phyloP scores from a whole-genome alignment of 2,113 vertebrate species.

The Planiliza haematocheilus region DNA sequence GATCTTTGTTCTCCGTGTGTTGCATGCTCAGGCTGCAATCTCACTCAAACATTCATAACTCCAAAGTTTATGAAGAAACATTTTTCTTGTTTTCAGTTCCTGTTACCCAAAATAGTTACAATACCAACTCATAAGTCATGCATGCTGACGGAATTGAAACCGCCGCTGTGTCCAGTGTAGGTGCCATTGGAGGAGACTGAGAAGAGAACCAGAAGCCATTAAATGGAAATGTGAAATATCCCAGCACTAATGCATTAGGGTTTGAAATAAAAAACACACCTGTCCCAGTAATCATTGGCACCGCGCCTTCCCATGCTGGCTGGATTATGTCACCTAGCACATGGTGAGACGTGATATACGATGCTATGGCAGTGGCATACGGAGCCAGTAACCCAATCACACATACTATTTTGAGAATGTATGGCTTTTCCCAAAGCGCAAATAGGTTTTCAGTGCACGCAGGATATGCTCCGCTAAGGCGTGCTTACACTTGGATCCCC shows the following conservation, averaged over 20 bases:
- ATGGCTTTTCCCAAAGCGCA: constrained; percentile 77
- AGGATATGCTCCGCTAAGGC: constrained; percentile 38
- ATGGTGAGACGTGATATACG: constrained; percentile 80
- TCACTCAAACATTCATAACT: constrained; percentile 10
- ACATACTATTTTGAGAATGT: constrained; percentile 81
- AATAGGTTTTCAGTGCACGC: constrained; percentile 73
- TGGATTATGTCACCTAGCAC: constrained; percentile 79
- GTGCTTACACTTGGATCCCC: constrained; percentile 58
- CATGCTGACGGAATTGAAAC: constrained; percentile 42
- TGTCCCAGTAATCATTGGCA: constrained; percentile 72
- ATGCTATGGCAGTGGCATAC: constrained; percentile 63
- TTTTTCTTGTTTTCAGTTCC: constrained; percentile 36
- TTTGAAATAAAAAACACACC: constrained; percentile 72
- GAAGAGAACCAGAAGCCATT: constrained; percentile 61
- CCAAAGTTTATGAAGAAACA: background rate
- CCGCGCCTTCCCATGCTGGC: constrained; percentile 54
- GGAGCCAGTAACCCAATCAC: constrained; percentile 81
- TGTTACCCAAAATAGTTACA: constrained; percentile 26
- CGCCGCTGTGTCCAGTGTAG: constrained; percentile 48
- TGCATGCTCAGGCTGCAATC: background rate
- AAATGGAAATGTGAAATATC: constrained; percentile 67
- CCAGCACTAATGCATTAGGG: constrained; percentile 45
- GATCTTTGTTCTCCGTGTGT: background rate
- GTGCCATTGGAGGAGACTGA: constrained; percentile 55
- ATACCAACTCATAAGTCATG: constrained; percentile 12